Base-by-base conservation (phyloP, 2,888 invertebrate genomes). In the Nephrocerus scutellatus region DNA sequence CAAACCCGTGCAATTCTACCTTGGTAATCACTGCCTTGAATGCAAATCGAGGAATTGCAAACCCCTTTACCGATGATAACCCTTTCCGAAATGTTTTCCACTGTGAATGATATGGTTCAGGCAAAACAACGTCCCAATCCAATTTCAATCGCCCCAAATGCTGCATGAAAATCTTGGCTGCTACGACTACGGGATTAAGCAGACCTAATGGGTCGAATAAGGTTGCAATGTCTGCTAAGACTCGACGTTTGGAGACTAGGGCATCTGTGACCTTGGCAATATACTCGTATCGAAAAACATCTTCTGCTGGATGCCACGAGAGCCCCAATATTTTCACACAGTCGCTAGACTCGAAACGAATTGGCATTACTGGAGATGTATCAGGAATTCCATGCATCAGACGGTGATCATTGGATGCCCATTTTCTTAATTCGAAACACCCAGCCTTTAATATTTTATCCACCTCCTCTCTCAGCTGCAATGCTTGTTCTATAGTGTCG, bases 131-230 rank as follows among this genome's bases (percentile, higher is more conserved):
- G 22, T 49, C 44, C 46, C 49, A 49, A 22, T 36, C 21, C 23
- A 12, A 10, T 24, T 37, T 30, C 1, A 13, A 6, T 6, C 23
- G 12, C 47, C 46, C 47, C 10, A 48, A n/a, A 10, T 43, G 31
- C 21, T 48, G 43, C 23, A 50, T 37, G 1, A 48, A 20, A 6
- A 43, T 40, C 34, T 48, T 46, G 2, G 25, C 42, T n/a, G 12
- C 32, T 6, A 49, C 37, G 4, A 40, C 31, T 2, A 46, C 16
- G 13, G 48, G 49, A 9, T 42, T 34, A 5, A 50, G 24, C n/a
- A 43, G 32, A 1, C 47, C 47, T 24, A 40, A 21, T 3, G 50
- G 48, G 24, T 48, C 46, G 21, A 41, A 50, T 14, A 50, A 13
- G 3, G 20, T 16, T 4, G 44, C 23, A 2, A 43, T 10, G 10